Conservation (phyloP, 2,888 invertebrate species). For the Callyntrura guangdongensis region DNA sequence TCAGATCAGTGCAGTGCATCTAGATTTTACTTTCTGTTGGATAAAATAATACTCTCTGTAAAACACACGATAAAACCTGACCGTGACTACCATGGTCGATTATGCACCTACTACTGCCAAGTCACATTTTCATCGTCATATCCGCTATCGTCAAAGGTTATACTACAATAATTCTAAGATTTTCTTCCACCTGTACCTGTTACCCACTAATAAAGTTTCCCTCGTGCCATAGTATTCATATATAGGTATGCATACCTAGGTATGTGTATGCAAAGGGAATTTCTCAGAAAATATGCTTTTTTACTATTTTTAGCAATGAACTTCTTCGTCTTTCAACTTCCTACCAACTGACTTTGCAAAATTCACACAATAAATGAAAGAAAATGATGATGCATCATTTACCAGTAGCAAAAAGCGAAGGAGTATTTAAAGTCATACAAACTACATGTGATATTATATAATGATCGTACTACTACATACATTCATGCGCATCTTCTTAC, state of each 20-base stretch:
- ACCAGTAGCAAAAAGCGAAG: background rate
- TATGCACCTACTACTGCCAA: no score
- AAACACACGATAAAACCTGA: no score
- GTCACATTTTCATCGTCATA: no score
- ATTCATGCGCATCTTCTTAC: background rate
- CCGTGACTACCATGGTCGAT: no score
- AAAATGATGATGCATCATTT: slow-evolving; percentile 25
- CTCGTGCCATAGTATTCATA: background rate
- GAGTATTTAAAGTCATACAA: background rate
- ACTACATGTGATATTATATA: background rate
- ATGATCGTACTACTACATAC: background rate
- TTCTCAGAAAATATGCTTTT: background rate
- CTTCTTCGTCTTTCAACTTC: background rate
- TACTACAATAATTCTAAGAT: no score
- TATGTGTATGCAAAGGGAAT: background rate
- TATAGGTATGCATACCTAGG: background rate
- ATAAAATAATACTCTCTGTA: no score
- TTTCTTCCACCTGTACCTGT: background rate
- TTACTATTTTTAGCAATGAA: background rate
- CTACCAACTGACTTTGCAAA: background rate
- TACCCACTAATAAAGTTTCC: background rate
- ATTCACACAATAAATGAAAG: background rate
- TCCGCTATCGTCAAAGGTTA: no score
- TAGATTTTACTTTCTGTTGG: no score
- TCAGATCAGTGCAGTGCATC: no score